phyloP scores from a whole-genome alignment of 37 sponge, comb jelly and placozoan species.

The Corticium candelabrum region DNA sequence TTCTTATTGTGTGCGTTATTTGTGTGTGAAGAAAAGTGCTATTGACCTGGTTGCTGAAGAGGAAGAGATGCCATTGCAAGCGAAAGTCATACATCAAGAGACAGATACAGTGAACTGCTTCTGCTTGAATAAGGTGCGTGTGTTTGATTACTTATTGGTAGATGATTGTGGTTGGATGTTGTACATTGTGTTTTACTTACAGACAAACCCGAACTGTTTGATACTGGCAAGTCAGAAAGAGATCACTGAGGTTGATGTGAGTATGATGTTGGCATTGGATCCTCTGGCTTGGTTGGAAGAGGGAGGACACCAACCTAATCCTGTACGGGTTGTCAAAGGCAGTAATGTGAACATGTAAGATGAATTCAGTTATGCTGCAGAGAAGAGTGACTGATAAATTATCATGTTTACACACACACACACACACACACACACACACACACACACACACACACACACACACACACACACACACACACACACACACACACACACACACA shows the following conservation, averaged over 20 bases:
- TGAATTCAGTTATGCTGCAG: too few species aligned
- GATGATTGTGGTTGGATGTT: too few species aligned
- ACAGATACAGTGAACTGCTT: not conserved
- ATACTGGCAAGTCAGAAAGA: not conserved
- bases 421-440: not conserved
- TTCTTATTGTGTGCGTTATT: too few species aligned
- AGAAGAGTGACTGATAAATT: not conserved
- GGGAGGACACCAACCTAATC: too few species aligned
- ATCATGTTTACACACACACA: not conserved
- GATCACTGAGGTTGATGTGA: not conserved
- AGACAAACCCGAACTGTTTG: not conserved
- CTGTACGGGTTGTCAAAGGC: too few species aligned
- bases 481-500: slow-evolving; percentile 5
- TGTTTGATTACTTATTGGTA: too few species aligned
- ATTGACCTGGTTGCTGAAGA: too few species aligned
- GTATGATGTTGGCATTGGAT: not conserved
- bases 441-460: not conserved
- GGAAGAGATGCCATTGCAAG: not conserved
- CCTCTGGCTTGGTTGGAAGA: not conserved
- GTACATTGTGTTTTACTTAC: not conserved
- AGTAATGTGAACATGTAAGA: too few species aligned
- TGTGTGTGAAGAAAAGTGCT: too few species aligned
- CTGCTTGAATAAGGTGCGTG: not conserved
- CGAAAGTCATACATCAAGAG: not conserved
- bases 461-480: not conserved